Base-by-base conservation (phyloP, 2,797 vertebrate species). In the Parauchenoglanis punctatus region DNA sequence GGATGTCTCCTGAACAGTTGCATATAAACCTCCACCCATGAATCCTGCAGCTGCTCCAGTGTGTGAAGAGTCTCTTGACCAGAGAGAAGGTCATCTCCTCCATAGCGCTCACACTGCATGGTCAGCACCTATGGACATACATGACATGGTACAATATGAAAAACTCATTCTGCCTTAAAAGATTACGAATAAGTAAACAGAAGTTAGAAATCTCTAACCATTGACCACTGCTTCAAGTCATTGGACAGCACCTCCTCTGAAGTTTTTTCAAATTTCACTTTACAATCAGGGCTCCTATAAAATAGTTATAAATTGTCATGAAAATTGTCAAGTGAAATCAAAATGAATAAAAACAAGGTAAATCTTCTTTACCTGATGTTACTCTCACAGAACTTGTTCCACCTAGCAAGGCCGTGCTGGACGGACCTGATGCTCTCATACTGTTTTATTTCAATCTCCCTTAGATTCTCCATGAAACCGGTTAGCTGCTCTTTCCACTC, bases 1-100 rank as follows among this genome's bases (percentile, higher is more conserved):
- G 56, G 90, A 90, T 98, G 97, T 87, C 96, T 95, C 73, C 88
- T 89, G 80, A 96, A 94, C 59, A 98, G 88, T 35, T 85, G 93
- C 54, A 94, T 87, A 63, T 94, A 95, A 83, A 93, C 85, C n/a
- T 96, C 92, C 18, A 83, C 68, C 96, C 97, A 98, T 59, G 40
- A 91, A 44, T 96, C 94, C 91, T 96, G 96, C 44, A 96, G 90
- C 4, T 59, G 56, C 52, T 61, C 86, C 54, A 96, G 89, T 25
- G 89, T 89, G 4, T 61, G 85, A 63, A 99, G 93, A 46, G 91
- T 93, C 91, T 97, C 95, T 17, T 92, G 93, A 91, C 91, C 93
- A 35, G 86, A 89, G 7, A 96, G 86, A 61, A 96, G 88, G 13
- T 87, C 82, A 73, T 96, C 95, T 0, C 96, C 97, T 81, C 94